Conservation (phyloP, 1,140 invertebrate species). For the Lineus longissimus region DNA sequence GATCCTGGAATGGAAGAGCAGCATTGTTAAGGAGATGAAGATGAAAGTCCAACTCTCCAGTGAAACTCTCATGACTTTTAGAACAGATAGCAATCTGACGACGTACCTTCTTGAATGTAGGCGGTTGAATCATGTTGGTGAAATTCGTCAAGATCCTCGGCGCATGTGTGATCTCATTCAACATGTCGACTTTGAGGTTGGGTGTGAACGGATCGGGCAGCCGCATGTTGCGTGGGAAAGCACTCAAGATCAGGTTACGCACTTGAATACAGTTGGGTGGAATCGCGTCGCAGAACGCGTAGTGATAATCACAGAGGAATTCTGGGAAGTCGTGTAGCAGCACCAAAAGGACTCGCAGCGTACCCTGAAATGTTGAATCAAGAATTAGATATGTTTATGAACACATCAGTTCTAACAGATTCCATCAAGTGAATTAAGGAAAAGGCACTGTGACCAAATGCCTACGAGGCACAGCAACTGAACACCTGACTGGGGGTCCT, state of each 20-base stretch:
- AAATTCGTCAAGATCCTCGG: conserved; percentile 91
- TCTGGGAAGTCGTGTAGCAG: conserved; percentile 98
- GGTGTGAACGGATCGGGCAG: conserved; percentile 97
- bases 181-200: conserved; percentile 80
- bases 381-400: too few relatives aligned
- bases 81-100: not conserved
- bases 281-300: conserved; percentile 98
- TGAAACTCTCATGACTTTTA: too few relatives aligned
- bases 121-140: conserved; percentile 78
- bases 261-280: conserved; percentile 99
- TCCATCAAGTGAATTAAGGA: not conserved
- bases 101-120: conserved; percentile 76
- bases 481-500: too few relatives aligned
- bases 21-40: conserved; percentile 15
- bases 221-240: conserved; percentile 95
- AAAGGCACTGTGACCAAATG: not conserved
- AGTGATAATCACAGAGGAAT: conserved; percentile 98
- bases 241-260: conserved; percentile 95
- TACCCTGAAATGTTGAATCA: conserved; percentile 64
- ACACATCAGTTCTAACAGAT: not conserved
- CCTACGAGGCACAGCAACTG: not conserved
- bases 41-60: not conserved
- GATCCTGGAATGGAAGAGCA: conserved; percentile 59
- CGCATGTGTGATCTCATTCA: conserved; percentile 74
- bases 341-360: conserved; percentile 89